A percentile compares a stretch with the other conserved stretches of the same genome.
These are phyloP conservation scores for Carassius auratus DNA, from an alignment of 2,113 vertebrate species.

Conservation along the genomic window DNA sequence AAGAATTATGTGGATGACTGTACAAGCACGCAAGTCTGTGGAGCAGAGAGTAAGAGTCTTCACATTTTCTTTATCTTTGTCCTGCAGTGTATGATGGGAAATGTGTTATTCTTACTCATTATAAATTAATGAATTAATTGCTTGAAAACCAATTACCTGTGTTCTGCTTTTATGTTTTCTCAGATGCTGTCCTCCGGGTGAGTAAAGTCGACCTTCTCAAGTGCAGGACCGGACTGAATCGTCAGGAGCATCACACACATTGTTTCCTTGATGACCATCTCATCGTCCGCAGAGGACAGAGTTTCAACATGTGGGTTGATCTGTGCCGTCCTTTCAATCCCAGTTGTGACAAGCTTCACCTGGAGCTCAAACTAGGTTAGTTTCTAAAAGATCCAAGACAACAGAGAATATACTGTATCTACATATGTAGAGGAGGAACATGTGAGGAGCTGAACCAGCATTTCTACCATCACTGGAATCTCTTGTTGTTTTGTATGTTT, in stretches of 20 bases:
- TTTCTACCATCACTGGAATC: background rate
- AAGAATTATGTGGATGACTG: too few species aligned
- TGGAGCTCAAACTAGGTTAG: conserved; percentile 80
- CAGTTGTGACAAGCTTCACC: conserved; percentile 69
- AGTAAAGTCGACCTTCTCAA: conserved; percentile 77
- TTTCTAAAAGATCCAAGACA: background rate
- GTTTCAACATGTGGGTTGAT: too few species aligned
- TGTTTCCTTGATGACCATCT: too few species aligned
- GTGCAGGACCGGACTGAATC: conserved; percentile 54
- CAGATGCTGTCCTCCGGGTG: conserved; percentile 52
- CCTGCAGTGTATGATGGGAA: background rate
- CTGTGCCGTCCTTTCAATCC: conserved; percentile 76
- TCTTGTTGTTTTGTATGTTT: background rate
- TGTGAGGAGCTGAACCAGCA: background rate
- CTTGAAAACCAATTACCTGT: background rate
- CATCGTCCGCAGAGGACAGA: too few species aligned
- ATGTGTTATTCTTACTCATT: background rate
- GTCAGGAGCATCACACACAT: too few species aligned
- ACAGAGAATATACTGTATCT: too few species aligned
- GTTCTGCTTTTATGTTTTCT: background rate
- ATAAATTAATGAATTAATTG: too few species aligned
- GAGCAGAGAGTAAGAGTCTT: background rate
- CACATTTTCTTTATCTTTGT: background rate
- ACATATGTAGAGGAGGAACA: background rate
- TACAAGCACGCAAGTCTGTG: background rate